A percentile compares a stretch with the other conserved stretches of the same genome.
These are phyloP conservation scores for Coelinius sp. DNA, from an alignment of 2,888 invertebrate genomes.

Conservation along the genomic window DNA sequence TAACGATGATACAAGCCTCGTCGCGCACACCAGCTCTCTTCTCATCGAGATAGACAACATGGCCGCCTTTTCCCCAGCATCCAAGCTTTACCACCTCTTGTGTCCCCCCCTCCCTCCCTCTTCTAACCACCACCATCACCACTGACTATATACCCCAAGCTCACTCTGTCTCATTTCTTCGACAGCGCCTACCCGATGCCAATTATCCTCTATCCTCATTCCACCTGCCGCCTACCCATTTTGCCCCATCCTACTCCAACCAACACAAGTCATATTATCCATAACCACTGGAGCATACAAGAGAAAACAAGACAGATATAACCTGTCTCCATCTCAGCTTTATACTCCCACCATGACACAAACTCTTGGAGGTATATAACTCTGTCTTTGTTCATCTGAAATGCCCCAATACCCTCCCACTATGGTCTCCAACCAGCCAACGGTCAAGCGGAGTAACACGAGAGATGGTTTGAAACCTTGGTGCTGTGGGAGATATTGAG, in stretches of 20 bases:
- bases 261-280: neutral
- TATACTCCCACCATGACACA: constrained; percentile 37
- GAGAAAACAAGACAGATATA: constrained; percentile 11
- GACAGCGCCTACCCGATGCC: neutral
- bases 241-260: constrained; percentile 35
- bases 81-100: constrained; percentile 66
- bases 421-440: constrained; percentile 8
- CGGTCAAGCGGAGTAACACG: constrained; percentile 29
- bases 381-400: constrained; percentile 74
- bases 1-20: constrained; percentile 52
- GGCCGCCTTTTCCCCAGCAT: constrained; percentile 75
- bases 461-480: too few relatives aligned
- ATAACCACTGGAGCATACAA: neutral
- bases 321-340: constrained; percentile 45
- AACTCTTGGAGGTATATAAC: constrained; percentile 62
- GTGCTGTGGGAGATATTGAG: constrained; percentile 43
- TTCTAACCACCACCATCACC: constrained; percentile 44
- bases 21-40: constrained; percentile 62
- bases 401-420: constrained; percentile 48
- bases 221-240: constrained; percentile 33
- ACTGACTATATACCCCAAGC: constrained; percentile 34
- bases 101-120: constrained; percentile 38
- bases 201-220: constrained; percentile 34
- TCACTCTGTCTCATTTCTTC: constrained; percentile 23
- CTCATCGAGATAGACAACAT: constrained; percentile 78